These are phyloP conservation scores for Acipenser oxyrinchus DNA, from an alignment of 2,797 vertebrate species.

Conservation along the genomic window DNA sequence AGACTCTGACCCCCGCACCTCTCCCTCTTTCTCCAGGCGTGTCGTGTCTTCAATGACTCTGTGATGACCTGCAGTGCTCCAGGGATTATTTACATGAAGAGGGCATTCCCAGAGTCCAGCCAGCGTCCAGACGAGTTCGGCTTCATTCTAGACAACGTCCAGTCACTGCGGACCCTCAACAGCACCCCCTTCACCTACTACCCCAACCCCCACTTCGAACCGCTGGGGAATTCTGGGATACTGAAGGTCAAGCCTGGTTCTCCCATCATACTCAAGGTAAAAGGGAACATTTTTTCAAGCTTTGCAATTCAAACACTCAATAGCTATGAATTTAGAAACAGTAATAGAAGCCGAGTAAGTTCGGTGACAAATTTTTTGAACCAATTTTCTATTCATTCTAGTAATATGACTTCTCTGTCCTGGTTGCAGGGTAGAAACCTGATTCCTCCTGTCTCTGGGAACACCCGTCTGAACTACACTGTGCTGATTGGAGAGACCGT, in stretches of 20 bases:
- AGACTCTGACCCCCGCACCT: too few relatives aligned
- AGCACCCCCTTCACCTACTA: conserved; percentile 78
- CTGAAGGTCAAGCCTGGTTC: conserved; percentile 82
- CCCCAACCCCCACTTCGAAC: conserved; percentile 78
- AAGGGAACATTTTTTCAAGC: too few relatives aligned
- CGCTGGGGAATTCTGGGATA: conserved; percentile 66
- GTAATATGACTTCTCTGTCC: background rate
- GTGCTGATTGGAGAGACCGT: conserved; percentile 79
- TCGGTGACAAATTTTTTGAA: too few relatives aligned
- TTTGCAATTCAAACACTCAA: too few relatives aligned
- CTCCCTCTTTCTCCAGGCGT: conserved; percentile 51
- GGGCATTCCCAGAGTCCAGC: conserved; percentile 53
- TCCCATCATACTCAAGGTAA: conserved; percentile 81
- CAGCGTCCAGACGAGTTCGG: conserved; percentile 79
- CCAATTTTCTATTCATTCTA: too few relatives aligned
- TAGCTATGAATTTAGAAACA: too few relatives aligned
- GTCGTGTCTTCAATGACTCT: conserved; percentile 70
- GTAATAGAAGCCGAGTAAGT: too few relatives aligned
- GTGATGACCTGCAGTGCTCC: conserved; percentile 81
- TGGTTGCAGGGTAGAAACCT: conserved; percentile 72
- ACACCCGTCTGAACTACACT: conserved; percentile 77
- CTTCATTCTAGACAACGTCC: conserved; percentile 79
- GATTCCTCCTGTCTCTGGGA: conserved; percentile 69
- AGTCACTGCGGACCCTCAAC: conserved; percentile 68
- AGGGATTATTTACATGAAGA: conserved; percentile 57